phyloP scores from a whole-genome alignment of 92 coral and sea anemone species.

The Zoanthus sociatus region DNA sequence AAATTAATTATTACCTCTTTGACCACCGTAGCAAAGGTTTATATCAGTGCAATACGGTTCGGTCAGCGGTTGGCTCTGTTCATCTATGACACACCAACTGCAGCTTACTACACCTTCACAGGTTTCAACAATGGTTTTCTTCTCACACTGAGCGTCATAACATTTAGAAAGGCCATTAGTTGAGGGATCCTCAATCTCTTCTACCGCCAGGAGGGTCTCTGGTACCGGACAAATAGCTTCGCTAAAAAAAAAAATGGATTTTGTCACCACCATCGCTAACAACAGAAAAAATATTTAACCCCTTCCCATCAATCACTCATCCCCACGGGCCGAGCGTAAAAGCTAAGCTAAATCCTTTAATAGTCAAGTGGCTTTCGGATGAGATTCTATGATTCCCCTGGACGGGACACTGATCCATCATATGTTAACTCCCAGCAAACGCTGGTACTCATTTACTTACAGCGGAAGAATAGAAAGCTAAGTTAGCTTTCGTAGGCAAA shows the following conservation, averaged over 20 bases:
- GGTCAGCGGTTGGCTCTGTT: constrained; percentile 49
- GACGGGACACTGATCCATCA: too few relatives aligned
- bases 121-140: background rate
- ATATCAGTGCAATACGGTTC: constrained; percentile 56
- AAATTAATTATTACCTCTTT: background rate
- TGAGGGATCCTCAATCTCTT: constrained; percentile 24
- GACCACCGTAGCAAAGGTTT: constrained; percentile 68
- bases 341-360: too few relatives aligned
- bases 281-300: too few relatives aligned
- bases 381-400: too few relatives aligned
- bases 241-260: background rate
- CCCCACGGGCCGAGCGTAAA: too few relatives aligned
- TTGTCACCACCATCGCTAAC: too few relatives aligned
- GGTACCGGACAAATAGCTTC: constrained; percentile 69
- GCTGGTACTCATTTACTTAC: too few relatives aligned
- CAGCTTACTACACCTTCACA: constrained; percentile 68
- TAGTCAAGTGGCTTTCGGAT: too few relatives aligned
- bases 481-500: too few relatives aligned
- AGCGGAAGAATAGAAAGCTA: too few relatives aligned
- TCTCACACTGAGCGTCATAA: background rate
- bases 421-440: too few relatives aligned
- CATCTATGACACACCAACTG: constrained; percentile 65
- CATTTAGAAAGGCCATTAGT: background rate
- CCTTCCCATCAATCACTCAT: too few relatives aligned
- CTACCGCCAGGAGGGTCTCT: constrained; percentile 40